phyloP scores from a whole-genome alignment of 2,888 invertebrate species.

The Himalopsyche kuldschensis region DNA sequence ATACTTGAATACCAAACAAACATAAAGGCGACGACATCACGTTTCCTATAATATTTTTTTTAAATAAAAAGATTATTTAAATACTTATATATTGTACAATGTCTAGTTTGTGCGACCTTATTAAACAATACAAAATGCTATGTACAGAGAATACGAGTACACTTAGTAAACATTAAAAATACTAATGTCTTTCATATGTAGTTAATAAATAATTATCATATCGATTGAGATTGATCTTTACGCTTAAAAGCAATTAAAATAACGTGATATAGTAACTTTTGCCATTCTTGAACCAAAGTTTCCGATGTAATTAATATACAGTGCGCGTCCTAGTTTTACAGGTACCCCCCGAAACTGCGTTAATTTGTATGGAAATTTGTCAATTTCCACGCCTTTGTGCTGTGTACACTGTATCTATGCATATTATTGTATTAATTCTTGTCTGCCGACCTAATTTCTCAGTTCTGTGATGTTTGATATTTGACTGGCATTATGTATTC shows the following conservation, averaged over 20 bases:
- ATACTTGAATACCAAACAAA: too few species aligned
- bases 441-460: background rate
- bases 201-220: too few species aligned
- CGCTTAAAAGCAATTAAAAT: background rate
- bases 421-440: background rate
- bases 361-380: constrained; percentile 30
- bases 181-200: too few species aligned
- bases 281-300: background rate
- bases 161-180: too few species aligned
- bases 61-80: too few species aligned
- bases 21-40: too few species aligned
- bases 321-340: background rate
- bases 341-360: background rate
- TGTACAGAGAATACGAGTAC: too few species aligned
- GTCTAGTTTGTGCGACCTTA: too few species aligned
- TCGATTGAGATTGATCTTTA: too few species aligned
- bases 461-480: background rate
- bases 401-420: background rate
- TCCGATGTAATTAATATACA: background rate
- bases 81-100: too few species aligned
- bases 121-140: too few species aligned
- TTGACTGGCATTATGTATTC: background rate
- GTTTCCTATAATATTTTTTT: too few species aligned
- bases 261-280: background rate
- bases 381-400: constrained; percentile 8